phyloP scores from a whole-genome alignment of 2,113 vertebrate species.

The Ardeotis arabs region DNA sequence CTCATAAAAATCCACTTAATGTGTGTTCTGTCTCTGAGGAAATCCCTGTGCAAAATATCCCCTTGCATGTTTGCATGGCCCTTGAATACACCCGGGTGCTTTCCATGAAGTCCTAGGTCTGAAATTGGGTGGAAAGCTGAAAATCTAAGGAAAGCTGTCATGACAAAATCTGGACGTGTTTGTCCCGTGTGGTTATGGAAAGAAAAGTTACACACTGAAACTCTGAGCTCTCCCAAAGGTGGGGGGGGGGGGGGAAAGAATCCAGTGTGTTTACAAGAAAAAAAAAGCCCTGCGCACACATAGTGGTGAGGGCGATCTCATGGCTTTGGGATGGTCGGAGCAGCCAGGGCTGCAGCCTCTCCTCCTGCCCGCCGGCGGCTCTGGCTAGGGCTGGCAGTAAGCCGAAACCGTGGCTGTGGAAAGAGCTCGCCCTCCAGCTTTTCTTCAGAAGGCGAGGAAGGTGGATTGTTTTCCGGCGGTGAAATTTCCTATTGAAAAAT shows the following conservation, averaged over 20 bases:
- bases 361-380: background rate
- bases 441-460: background rate
- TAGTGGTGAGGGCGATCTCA: background rate
- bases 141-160: background rate
- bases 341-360: background rate
- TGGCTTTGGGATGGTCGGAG: background rate
- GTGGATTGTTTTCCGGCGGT: background rate
- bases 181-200: background rate
- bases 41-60: background rate
- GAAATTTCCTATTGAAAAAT: slow-evolving; percentile 41
- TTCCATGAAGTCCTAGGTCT: background rate
- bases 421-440: background rate
- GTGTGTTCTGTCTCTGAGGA: background rate
- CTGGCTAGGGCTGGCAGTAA: background rate
- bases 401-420: background rate
- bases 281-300: accelerated
- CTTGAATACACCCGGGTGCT: background rate
- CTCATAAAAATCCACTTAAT: background rate
- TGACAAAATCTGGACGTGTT: background rate
- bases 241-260: too few species aligned
- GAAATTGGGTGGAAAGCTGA: background rate
- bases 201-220: background rate
- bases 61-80: background rate
- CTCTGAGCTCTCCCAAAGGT: background rate
- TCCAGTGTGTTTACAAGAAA: background rate